Evolutionary conservation across 2,113 vertebrate genomes (phyloP), one percentile per base, ranked within the genome.

Genomic region (Astur gentilis): DNA sequence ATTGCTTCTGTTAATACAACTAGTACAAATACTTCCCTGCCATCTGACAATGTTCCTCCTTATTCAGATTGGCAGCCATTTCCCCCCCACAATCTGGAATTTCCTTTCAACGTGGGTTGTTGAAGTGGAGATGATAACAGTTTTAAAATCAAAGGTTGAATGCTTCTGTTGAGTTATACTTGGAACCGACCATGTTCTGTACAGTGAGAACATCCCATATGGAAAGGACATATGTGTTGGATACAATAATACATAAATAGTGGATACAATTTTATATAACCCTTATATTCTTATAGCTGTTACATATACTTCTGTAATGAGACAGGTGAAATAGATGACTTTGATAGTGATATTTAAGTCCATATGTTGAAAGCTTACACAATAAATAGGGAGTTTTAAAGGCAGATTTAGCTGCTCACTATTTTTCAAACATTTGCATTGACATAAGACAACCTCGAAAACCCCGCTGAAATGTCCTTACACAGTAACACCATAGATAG

Each of bases 1-100:
- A 97, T 45, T 93, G 95, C 93, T 97, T 98, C 96, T 98, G 96
- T 97, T 98, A 98, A 96, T 97, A 95, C 95, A 97, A 97, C 87
- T 82, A 88, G 47, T 92, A 96, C 97, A 98, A 97, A 97, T 97
- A 97, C 94, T 96, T 96, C 90, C 94, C 82, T 95, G 91, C 97
- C 97, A 97, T 97, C 96, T 97, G 95, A 98, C 8, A 15, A 73
- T 15, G 20, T 95, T 97, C 87, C 83, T 93, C 40, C 89, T 92
- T 79, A 83, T 92, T 95, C 94, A 92, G 92, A 97, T 96, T 97
- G 95, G 95, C 96, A 97, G 90, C 55, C 85, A 36, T 70, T 83
- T 26, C 55, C 70, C 89, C 70, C 71, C 94, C 64, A 54, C 96
- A 97, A 97, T 95, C 92, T 97, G 96, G 95, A 96, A 94, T 94